Conservation (phyloP, 2,113 vertebrate species). For the Herpetotheres cachinnans region DNA sequence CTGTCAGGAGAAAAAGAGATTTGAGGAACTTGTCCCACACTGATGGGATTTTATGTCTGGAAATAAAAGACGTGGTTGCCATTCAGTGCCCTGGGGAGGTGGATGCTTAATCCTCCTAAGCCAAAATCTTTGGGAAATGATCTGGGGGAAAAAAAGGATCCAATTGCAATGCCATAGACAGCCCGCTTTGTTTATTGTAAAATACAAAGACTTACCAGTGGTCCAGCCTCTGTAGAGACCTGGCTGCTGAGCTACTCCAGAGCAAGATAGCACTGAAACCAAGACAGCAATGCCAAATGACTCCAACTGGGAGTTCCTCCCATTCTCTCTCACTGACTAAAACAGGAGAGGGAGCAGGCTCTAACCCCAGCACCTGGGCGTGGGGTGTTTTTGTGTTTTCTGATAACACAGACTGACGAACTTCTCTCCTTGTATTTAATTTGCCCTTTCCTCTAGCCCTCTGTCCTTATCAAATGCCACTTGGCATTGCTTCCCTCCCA, state of each 20-base stretch:
- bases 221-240: not conserved
- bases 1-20: conserved; percentile 51
- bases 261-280: not conserved
- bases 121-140: not conserved
- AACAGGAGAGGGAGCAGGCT: not conserved
- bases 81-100: not conserved
- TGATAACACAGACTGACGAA: not conserved
- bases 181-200: not conserved
- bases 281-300: not conserved
- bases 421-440: not conserved
- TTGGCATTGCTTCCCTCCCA: not conserved
- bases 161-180: not conserved
- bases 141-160: not conserved
- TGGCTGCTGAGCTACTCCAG: not conserved
- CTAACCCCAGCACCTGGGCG: not conserved
- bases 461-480: not conserved
- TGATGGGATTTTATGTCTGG: not conserved
- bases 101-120: not conserved
- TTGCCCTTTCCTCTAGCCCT: conserved; percentile 6
- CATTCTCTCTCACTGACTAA: not conserved
- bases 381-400: not conserved
- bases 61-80: not conserved
- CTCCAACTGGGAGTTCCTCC: not conserved
- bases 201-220: not conserved
- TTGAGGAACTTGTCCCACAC: not conserved